Evolutionary conservation across 2,113 vertebrate genomes (phyloP).

Genomic region (Nerophis ophidion): DNA sequence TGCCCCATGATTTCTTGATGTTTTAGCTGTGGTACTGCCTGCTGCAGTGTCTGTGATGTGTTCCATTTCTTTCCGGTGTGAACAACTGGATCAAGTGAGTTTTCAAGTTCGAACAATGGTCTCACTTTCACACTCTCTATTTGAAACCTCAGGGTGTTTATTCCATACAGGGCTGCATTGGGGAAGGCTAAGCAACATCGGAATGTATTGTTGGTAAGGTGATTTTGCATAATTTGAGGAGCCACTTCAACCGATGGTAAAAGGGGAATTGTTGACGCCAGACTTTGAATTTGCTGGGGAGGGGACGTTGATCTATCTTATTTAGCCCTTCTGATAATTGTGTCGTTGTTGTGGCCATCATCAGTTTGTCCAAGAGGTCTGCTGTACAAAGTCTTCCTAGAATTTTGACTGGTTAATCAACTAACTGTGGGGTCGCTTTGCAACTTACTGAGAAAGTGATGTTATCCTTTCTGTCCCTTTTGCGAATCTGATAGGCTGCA

Average conservation of each 20-base stretch:
- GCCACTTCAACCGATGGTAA: not conserved
- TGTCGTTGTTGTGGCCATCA: not conserved
- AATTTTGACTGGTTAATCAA: not conserved
- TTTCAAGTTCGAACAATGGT: not conserved
- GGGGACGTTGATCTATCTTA: not conserved
- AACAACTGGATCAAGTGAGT: not conserved
- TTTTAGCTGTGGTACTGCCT: not conserved
- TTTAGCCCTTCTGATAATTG: not conserved
- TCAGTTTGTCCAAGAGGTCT: not conserved
- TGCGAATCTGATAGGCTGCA: slow-evolving; percentile 12
- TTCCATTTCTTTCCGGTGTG: not conserved
- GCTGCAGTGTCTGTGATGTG: not conserved
- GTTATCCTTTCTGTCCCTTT: not conserved
- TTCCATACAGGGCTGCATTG: not conserved
- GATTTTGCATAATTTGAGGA: not conserved
- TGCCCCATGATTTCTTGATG: not conserved
- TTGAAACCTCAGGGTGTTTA: not conserved
- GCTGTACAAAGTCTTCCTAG: not conserved
- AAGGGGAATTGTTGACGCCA: not conserved
- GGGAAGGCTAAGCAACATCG: not conserved
- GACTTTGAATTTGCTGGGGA: not conserved
- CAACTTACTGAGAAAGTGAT: slow-evolving; percentile 6
- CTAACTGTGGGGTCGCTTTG: not conserved
- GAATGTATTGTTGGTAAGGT: not conserved
- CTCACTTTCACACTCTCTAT: not conserved